Evolutionary conservation across 2,113 vertebrate species (phyloP).

Genomic region (Neomonachus schauinslandi): DNA sequence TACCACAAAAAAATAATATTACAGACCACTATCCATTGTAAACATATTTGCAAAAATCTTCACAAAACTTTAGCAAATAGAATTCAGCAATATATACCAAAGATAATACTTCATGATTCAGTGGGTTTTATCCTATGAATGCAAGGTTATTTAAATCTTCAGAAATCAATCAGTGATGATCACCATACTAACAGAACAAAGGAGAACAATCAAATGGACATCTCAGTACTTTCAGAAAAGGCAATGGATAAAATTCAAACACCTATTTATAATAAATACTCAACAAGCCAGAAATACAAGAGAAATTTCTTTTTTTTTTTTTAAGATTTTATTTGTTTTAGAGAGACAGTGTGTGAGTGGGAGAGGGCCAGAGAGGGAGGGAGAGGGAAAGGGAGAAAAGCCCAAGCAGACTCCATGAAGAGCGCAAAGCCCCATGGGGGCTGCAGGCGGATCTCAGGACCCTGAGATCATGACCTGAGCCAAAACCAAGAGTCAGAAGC

Average conservation of each 20-base stretch:
- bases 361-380: not conserved
- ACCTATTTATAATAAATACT: not conserved
- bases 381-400: not conserved
- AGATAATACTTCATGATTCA: not conserved
- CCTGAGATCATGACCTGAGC: too few relatives aligned
- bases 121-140: not conserved
- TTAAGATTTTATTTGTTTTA: not conserved
- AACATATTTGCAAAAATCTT: not conserved
- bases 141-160: not conserved
- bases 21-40: not conserved
- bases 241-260: not conserved
- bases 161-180: not conserved
- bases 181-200: not conserved
- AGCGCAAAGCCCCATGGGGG: not conserved
- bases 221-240: not conserved
- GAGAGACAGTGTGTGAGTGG: not conserved
- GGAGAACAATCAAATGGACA: not conserved
- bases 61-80: not conserved
- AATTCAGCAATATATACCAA: not conserved
- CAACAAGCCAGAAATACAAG: not conserved
- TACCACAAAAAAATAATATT: not conserved
- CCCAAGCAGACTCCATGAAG: not conserved
- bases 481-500: not conserved
- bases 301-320: not conserved
- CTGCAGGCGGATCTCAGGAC: not conserved